A percentile compares a stretch with the other conserved stretches of the same genome.
phyloP scores from a whole-genome alignment of 2,797 vertebrate genomes.

The Yasuhikotakia modesta region DNA sequence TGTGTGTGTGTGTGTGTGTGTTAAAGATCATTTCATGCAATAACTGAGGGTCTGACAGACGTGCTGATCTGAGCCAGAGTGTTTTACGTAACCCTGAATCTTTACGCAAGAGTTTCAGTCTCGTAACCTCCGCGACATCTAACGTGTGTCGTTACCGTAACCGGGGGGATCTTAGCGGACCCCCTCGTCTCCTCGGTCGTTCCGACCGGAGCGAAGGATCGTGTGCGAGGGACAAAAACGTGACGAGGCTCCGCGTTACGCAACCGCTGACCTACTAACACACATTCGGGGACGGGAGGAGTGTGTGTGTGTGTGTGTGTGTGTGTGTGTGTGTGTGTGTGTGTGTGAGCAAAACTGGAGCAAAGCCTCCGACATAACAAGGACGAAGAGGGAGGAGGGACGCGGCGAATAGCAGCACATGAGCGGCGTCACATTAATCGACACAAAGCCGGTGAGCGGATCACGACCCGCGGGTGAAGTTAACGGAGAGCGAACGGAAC shows the following conservation, averaged over 20 bases:
- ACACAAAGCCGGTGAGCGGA: constrained; percentile 53
- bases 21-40: too few relatives aligned
- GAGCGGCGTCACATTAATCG: constrained; percentile 53
- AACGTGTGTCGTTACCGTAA: too few relatives aligned
- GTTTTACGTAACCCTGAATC: constrained; percentile 11
- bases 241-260: constrained; percentile 80
- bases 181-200: background rate
- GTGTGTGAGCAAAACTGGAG: constrained; percentile 72
- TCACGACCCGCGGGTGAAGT: constrained; percentile 44
- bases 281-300: constrained; percentile 69
- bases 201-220: constrained; percentile 46
- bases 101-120: constrained; percentile 35
- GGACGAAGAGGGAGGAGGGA: constrained; percentile 47
- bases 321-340: constrained; percentile 4
- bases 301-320: constrained; percentile 53
- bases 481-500: too few relatives aligned
- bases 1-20: too few relatives aligned
- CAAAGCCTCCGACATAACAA: constrained; percentile 73
- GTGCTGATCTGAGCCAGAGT: too few relatives aligned
- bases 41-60: too few relatives aligned
- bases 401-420: constrained; percentile 57
- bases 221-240: constrained; percentile 68
- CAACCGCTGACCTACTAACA: constrained; percentile 86
- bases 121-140: constrained; percentile 17
- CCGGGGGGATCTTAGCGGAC: background rate